These are phyloP conservation scores for Limnephilus auricula DNA, from an alignment of 2,888 invertebrate species.

Conservation along the genomic window DNA sequence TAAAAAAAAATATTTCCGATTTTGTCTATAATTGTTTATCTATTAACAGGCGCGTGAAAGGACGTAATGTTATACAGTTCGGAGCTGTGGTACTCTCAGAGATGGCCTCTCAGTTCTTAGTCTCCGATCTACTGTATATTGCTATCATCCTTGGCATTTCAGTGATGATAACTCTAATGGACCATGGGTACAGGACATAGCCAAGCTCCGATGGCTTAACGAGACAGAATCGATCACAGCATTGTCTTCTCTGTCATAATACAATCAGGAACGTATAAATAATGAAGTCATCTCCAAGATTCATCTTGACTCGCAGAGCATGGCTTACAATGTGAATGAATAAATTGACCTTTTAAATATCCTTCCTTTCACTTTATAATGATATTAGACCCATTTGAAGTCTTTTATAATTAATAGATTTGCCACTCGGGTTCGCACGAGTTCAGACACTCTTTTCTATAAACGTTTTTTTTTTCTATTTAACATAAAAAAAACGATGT, in stretches of 20 bases:
- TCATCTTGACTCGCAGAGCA: conserved; percentile 28
- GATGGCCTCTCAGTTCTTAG: not conserved
- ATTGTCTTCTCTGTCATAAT: conserved; percentile 50
- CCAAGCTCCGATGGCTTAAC: conserved; percentile 40
- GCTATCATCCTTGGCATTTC: conserved; percentile 47
- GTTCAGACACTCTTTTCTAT: not conserved
- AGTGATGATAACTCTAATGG: conserved; percentile 61
- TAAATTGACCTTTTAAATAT: conserved; percentile 26
- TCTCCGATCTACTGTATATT: not conserved
- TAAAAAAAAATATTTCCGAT: not conserved
- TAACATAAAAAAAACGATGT: no score
- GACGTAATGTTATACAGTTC: not conserved
- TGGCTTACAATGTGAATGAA: conserved; percentile 22
- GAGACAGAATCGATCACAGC: conserved; percentile 54
- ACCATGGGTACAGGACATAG: conserved; percentile 47
- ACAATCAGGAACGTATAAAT: conserved; percentile 48
- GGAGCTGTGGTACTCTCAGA: not conserved
- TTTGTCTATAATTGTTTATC: not conserved
- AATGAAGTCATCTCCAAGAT: conserved; percentile 33
- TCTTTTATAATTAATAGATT: not conserved
- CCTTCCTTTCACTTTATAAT: conserved; percentile 31
- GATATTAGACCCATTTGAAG: not conserved
- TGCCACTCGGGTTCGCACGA: not conserved
- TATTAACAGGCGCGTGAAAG: not conserved
- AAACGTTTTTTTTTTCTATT: no score